Conservation (phyloP, 2,888 invertebrate species). For the Perizoma flavofasciatum region DNA sequence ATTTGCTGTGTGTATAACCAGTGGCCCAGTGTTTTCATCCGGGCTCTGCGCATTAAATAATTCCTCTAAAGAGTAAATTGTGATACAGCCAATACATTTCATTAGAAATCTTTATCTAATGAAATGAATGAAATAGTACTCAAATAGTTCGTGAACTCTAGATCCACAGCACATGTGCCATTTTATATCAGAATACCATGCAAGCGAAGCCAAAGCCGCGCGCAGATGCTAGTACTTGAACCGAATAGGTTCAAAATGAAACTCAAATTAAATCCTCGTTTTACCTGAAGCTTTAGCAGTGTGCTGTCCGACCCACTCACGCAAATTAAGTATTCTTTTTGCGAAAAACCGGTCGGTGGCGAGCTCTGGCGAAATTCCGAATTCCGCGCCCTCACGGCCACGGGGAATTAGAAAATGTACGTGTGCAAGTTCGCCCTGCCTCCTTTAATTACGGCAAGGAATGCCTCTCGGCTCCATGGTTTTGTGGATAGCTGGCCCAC, state of each 20-base stretch:
- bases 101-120: no score
- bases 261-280: constrained; percentile 15
- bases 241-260: constrained; percentile 13
- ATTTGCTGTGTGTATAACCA: constrained; percentile 7
- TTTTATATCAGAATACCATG: no score
- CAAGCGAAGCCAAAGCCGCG: no score
- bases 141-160: no score
- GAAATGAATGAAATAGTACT: no score
- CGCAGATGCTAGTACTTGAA: not conserved
- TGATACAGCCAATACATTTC: no score
- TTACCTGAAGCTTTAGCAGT: constrained; percentile 22
- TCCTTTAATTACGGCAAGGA: constrained; percentile 38
- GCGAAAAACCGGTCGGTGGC: constrained; percentile 27
- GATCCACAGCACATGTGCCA: no score
- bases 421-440: constrained; percentile 31
- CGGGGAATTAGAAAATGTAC: constrained; percentile 39
- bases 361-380: constrained; percentile 35
- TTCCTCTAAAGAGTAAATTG: not conserved
- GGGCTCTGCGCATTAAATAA: constrained; percentile 22
- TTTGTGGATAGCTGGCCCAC: constrained; percentile 23
- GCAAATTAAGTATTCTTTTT: constrained; percentile 31
- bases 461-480: constrained; percentile 23
- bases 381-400: constrained; percentile 33
- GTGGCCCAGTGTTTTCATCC: constrained; percentile 17
- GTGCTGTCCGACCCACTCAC: constrained; percentile 15